These are phyloP conservation scores for Scaeva pyrastri DNA, from an alignment of 2,888 invertebrate genomes.

Conservation along the genomic window DNA sequence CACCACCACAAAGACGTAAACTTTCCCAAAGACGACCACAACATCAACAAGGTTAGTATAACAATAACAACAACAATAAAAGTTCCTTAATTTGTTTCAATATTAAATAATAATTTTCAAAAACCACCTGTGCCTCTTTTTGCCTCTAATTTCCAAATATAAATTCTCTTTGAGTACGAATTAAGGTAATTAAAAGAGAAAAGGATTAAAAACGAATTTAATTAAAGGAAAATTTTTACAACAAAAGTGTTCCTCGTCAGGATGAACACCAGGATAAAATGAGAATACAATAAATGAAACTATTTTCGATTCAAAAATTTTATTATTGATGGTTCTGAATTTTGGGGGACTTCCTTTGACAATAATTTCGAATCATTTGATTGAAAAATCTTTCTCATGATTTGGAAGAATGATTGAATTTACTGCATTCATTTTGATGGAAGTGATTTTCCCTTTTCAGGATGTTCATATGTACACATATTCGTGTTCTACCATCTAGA, in stretches of 20 bases:
- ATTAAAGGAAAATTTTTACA: background rate
- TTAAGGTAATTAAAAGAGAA: too few species aligned
- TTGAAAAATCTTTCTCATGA: background rate
- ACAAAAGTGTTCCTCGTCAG: too few species aligned
- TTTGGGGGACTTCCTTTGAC: background rate
- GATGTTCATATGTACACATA: background rate
- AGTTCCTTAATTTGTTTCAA: background rate
- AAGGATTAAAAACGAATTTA: background rate
- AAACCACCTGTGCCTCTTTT: background rate
- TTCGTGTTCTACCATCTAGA: background rate
- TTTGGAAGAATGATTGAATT: conserved; percentile 10
- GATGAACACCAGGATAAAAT: too few species aligned
- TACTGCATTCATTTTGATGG: conserved; percentile 3
- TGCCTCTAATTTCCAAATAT: too few species aligned
- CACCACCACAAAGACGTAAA: conserved; percentile 85
- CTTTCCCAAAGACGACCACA: conserved; percentile 83
- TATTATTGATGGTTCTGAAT: background rate
- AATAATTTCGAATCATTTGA: conserved; percentile 13
- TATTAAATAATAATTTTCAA: background rate
- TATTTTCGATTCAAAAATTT: background rate
- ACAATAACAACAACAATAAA: background rate
- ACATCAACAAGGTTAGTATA: conserved; percentile 81
- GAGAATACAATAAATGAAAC: background rate
- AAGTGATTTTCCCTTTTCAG: conserved; percentile 15
- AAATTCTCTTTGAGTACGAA: background rate